Percentiles rank a stretch among this genome's conserved stretches.
Conservation (phyloP, 2,888 invertebrate species). For the Sarcophaga subvicina region DNA sequence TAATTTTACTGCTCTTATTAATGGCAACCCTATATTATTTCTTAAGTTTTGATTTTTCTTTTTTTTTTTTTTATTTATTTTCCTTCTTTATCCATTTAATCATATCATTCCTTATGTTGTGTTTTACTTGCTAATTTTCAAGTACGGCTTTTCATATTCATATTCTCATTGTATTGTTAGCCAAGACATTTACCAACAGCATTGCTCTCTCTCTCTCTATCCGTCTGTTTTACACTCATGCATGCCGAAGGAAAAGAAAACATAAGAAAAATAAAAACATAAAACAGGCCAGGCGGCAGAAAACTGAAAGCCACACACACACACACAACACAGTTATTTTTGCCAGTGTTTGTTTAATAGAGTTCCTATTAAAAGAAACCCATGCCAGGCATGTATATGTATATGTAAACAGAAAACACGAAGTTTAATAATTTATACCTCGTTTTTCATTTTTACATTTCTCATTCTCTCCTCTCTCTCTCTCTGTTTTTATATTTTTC, state of each 20-base stretch:
- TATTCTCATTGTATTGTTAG: conserved; percentile 40
- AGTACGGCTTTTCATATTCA: conserved; percentile 52
- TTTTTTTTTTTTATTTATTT: not conserved
- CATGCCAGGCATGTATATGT: not conserved
- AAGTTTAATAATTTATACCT: conserved; percentile 39
- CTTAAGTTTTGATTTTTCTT: conserved; percentile 39
- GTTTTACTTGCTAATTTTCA: conserved; percentile 47
- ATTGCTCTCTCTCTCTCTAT: not conserved
- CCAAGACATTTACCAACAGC: conserved; percentile 53
- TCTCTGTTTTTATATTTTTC: conserved; percentile 7
- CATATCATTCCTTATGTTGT: conserved; percentile 30
- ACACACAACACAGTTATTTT: not conserved
- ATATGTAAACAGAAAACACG: not conserved
- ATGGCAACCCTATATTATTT: conserved; percentile 40
- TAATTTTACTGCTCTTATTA: too few species aligned
- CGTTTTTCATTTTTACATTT: conserved; percentile 21
- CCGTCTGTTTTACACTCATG: not conserved
- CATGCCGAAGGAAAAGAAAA: not conserved
- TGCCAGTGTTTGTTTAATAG: conserved; percentile 42
- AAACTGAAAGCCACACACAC: conserved; percentile 8
- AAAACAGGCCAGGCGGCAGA: conserved; percentile 34
- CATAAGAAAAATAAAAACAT: not conserved
- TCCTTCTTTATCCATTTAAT: not conserved
- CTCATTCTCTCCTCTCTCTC: not conserved
- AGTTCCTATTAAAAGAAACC: conserved; percentile 16